These are phyloP conservation scores for Labia minor DNA, from an alignment of 2,888 invertebrate species.

Conservation along the genomic window DNA sequence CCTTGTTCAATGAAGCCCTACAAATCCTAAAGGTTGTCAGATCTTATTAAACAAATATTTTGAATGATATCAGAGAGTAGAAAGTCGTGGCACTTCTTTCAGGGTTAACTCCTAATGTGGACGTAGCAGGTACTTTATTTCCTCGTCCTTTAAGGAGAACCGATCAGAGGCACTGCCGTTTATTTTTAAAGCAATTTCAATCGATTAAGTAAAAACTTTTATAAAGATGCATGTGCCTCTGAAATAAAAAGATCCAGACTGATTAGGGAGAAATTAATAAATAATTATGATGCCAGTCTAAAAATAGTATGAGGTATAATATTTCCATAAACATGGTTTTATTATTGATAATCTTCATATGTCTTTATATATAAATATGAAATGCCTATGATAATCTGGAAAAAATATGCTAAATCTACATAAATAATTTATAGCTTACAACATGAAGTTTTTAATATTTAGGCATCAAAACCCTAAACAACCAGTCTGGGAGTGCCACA, in stretches of 20 bases:
- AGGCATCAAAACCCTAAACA: not conserved
- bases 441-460: too few species aligned
- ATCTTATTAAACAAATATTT: not conserved
- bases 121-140: constrained; percentile 22
- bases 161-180: constrained; percentile 26
- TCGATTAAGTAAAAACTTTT: constrained; percentile 18
- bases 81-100: constrained; percentile 23
- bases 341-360: not conserved
- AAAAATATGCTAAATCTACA: too few species aligned
- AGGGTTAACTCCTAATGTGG: constrained; percentile 17
- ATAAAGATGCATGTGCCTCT: constrained; percentile 26
- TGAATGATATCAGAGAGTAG: constrained; percentile 21
- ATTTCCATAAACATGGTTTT: not conserved
- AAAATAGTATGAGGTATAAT: not conserved
- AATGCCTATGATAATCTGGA: too few species aligned
- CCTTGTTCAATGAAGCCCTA: not conserved
- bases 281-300: not conserved
- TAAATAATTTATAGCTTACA: too few species aligned
- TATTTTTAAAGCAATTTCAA: constrained; percentile 19
- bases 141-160: constrained; percentile 25
- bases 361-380: too few species aligned
- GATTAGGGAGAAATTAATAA: constrained; percentile 21
- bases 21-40: not conserved
- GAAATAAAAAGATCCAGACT: constrained; percentile 25
- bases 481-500: constrained; percentile 9